Base-by-base conservation (phyloP, 2,797 vertebrate species). In the Clarias laeviceps region DNA sequence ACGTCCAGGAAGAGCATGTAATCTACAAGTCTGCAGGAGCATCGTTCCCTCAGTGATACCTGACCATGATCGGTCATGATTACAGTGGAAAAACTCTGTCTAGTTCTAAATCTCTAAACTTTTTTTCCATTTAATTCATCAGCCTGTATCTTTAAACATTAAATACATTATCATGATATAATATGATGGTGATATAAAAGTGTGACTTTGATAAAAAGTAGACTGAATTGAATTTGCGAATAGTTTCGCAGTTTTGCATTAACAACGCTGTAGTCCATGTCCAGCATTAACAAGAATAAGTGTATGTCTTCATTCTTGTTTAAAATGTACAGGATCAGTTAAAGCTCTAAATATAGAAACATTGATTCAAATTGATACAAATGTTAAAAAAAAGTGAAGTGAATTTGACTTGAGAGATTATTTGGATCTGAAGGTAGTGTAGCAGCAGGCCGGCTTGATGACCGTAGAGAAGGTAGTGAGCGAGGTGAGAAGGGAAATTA, bases 101-200 rank as follows among this genome's bases (percentile, higher is more conserved):
- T 40, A 61, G 76, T 62, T n/a, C 32, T 61, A 40, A 77, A 61
- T 45, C 34, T 8, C 59, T 18, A 0, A 64, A 1, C 17, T 45
- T 8, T 2, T 18, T 65, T 65, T 29, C 65, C 7, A 24, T 65
- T n/a, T 64, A n/a, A 61, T 64, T 64, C 34, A 80, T 80, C 24
- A 64, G 7, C 37, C 40, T 12, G 2, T 9, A 80, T 18, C 9
- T 66, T 66, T 32, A 4, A 29, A 54, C 18, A 81, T 81, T 54
- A 14, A 54, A 8, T 5, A 80, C 9, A 27, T 65, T 50, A 80
- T 12, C 37, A 65, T 29, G 61, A 65, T 29, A 45, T 64, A 50
- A 80, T n/a, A 65, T 50, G 64, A 12, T 29, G 24, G 17, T 80
- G 8, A 50, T n/a, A 80, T 80, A 65, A 50, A 66, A 81, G 24